Base-by-base conservation (phyloP, 2,888 invertebrate genomes). In the Ormyrus rosae region DNA sequence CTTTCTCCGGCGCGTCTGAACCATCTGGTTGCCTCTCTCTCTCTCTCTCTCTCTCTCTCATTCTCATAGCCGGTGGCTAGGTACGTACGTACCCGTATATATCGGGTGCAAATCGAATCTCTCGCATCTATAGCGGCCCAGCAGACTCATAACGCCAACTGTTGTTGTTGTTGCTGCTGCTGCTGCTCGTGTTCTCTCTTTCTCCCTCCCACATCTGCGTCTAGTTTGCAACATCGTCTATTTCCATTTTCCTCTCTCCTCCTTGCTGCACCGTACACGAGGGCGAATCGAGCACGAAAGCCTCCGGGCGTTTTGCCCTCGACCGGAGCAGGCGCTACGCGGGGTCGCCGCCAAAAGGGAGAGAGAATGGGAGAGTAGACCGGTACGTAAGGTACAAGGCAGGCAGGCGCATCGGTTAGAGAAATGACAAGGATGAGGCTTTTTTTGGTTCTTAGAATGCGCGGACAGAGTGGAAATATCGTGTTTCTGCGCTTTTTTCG, bases 51-150 rank as follows among this genome's bases (percentile, higher is more conserved):
- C 50, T 70, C 48, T 34, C 5, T 6, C 19, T 19, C 19, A 9
- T 50, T 11, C n/a, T 6, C 50, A 64, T 7, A n/a, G 50, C 13
- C 65, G 51, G 45, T 55, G 19, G 11, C 11, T 34, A 11, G 4
- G 6, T 34, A 34, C 19, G 45, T 55, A 55, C 55, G 55, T 51
- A 7, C 51, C 1, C 53, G 5, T 69, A 9, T 64, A 68, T 81
- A 63, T 76, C 55, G 63, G 63, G 78, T 64, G 73, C 68, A 64
- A 78, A 73, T 78, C 78, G 73, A 73, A 73, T 81, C 73, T 19
- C 19, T 69, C 45, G 56, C 65, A 60, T 69, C 58, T 71, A 60
- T 74, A 79, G 11, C 50, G 11, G 50, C n/a, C 11, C n/a, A 6
- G 48, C 46, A 50, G 79, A 71, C 67, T 76, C 80, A 67, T 73